Conservation (phyloP, 2,797 vertebrate genomes). For the Chrosomus eos region DNA sequence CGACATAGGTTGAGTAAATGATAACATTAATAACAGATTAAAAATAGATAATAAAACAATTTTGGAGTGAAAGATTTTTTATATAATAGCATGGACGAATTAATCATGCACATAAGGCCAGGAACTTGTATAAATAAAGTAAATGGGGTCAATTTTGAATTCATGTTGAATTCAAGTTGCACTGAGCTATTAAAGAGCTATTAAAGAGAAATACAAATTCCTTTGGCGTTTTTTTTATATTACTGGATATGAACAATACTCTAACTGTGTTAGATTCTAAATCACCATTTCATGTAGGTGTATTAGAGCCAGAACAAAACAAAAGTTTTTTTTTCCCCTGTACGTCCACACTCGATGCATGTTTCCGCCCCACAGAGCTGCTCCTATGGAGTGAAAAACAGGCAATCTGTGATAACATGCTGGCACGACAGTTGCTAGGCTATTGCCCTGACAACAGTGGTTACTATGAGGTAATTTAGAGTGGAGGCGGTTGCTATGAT, state of each 20-base stretch:
- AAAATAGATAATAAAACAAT: too few species aligned
- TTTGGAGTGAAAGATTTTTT: neutral
- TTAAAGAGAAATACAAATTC: slow-evolving; percentile 3
- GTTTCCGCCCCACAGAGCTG: neutral
- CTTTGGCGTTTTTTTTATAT: neutral
- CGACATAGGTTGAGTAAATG: neutral
- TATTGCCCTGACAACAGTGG: slow-evolving; percentile 49
- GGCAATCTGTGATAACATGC: slow-evolving; percentile 52
- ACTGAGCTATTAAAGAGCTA: neutral
- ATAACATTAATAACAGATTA: neutral
- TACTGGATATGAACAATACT: neutral
- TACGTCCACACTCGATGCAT: neutral
- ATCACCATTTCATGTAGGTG: neutral
- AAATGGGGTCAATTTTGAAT: neutral
- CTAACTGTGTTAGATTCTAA: neutral
- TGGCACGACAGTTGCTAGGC: slow-evolving; percentile 65
- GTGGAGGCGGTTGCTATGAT: slow-evolving; percentile 39
- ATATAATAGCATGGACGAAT: neutral
- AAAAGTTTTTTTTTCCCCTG: neutral
- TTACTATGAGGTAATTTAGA: slow-evolving; percentile 54
- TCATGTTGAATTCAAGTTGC: slow-evolving; percentile 4
- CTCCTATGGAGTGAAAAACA: slow-evolving; percentile 33
- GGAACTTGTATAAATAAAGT: neutral
- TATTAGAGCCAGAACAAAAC: slow-evolving; percentile 2
- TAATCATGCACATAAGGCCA: neutral